Evolutionary conservation across 2,888 invertebrate genomes (phyloP).

Genomic region (Archaeoteleia sp.): DNA sequence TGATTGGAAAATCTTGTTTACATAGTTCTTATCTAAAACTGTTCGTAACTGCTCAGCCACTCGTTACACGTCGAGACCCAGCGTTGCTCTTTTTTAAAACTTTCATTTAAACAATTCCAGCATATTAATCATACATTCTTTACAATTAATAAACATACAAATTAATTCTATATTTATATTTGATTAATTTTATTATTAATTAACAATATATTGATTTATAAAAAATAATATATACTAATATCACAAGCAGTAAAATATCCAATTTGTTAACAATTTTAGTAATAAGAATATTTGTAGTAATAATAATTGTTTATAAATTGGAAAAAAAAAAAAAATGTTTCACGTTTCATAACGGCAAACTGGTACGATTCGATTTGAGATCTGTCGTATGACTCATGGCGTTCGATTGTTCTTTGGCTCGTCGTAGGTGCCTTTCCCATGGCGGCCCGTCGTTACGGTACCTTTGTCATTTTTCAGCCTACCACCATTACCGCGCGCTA

Average conservation of each 20-base stretch:
- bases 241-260: too few species aligned
- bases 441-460: conserved; percentile 62
- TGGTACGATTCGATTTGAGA: conserved; percentile 20
- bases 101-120: background rate
- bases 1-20: too few species aligned
- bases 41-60: conserved; percentile 23
- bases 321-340: too few species aligned
- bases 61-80: conserved; percentile 5
- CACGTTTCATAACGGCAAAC: conserved; percentile 11
- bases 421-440: conserved; percentile 58
- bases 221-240: too few species aligned
- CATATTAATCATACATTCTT: background rate
- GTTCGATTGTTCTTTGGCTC: conserved; percentile 47
- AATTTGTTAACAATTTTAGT: too few species aligned
- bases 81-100: background rate
- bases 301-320: conserved; percentile 1
- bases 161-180: too few species aligned
- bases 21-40: too few species aligned
- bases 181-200: too few species aligned
- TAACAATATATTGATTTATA: too few species aligned
- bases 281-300: conserved; percentile 1
- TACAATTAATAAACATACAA: too few species aligned
- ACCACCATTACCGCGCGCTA: conserved; percentile 36
- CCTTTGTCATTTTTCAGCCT: conserved; percentile 58
- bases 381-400: conserved; percentile 50